phyloP scores from a whole-genome alignment of 2,888 invertebrate genomes.

The Dorcus parallelipipedus region DNA sequence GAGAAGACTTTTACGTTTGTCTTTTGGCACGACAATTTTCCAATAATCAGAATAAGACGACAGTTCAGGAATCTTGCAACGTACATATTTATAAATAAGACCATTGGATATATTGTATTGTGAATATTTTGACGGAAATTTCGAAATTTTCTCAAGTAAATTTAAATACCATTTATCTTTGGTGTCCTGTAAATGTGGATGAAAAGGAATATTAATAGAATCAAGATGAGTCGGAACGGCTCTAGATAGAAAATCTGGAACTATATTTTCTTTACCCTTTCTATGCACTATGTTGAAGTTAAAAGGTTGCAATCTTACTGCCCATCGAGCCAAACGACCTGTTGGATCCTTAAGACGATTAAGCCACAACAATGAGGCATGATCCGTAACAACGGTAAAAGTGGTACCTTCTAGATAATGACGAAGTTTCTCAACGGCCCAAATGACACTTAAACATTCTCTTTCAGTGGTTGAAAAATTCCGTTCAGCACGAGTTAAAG shows the following conservation, averaged over 20 bases:
- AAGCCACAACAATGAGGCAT: constrained; percentile 7
- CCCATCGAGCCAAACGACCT: constrained; percentile 12
- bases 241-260: constrained; percentile 7
- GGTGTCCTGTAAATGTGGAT: too few relatives aligned
- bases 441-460: constrained; percentile 28
- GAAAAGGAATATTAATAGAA: too few relatives aligned
- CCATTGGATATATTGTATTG: too few relatives aligned
- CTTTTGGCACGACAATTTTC: neutral
- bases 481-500: constrained; percentile 26
- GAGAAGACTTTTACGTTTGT: neutral
- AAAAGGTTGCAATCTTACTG: constrained; percentile 14
- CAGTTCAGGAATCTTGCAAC: too few relatives aligned
- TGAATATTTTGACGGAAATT: too few relatives aligned
- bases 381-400: constrained; percentile 15
- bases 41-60: neutral
- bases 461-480: constrained; percentile 32
- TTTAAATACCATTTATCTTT: too few relatives aligned
- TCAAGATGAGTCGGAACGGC: neutral
- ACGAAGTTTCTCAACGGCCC: constrained; percentile 29
- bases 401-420: constrained; percentile 11
- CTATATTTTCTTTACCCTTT: constrained; percentile 10
- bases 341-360: constrained; percentile 3
- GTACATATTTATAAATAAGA: too few relatives aligned
- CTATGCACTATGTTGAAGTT: constrained; percentile 12
- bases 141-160: too few relatives aligned